Base-by-base conservation (phyloP, 2,797 vertebrate species). In the Cynodonichthys magdalenae region DNA sequence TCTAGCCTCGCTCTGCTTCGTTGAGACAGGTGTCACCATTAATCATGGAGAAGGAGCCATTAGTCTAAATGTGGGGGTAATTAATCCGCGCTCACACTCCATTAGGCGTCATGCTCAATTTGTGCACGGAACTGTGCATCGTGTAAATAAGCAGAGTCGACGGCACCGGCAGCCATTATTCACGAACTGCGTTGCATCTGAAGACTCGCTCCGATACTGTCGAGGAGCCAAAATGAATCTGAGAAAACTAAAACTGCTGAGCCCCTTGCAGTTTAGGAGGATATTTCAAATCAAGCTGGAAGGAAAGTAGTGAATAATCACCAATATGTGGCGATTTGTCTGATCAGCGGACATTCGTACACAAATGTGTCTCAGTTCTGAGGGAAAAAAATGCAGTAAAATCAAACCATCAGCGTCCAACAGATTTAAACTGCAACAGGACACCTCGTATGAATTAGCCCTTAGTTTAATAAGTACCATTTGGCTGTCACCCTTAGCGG, bases 381-480 rank as follows among this genome's bases (percentile, higher is more conserved):
- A 77, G n/a, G n/a, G n/a, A 60, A 85, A 62, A 44, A 73, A 79
- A 82, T 71, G 63, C 67, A 63, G 65, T 80, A 74, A 75, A 84
- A 74, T 64, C 67, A 52, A 78, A 76, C 62, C 18, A 28, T 72
- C 61, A 82, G 78, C 77, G 70, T 84, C 63, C 76, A 74, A 88
- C 85, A 81, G 88, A 79, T 84, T 86, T 86, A 83, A 85, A 80
- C 81, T 72, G 66, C 80, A 89, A 77, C 28, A 64, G 75, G 72
- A 70, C 80, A 83, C 51, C 66, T 56, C 79, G 77, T 46, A 87
- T 79, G 88, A 87, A 90, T 89, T 86, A 89, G 81, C 75, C 79
- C 63, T 77, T 64, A 66, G 77, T 89, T 86, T 89, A 89, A 89
- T 87, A 89, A 87, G 87, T 75, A 86, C 85, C 87, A 88, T 88